phyloP scores from a whole-genome alignment of 2,113 vertebrate species.

The Pseudopodoces humilis region DNA sequence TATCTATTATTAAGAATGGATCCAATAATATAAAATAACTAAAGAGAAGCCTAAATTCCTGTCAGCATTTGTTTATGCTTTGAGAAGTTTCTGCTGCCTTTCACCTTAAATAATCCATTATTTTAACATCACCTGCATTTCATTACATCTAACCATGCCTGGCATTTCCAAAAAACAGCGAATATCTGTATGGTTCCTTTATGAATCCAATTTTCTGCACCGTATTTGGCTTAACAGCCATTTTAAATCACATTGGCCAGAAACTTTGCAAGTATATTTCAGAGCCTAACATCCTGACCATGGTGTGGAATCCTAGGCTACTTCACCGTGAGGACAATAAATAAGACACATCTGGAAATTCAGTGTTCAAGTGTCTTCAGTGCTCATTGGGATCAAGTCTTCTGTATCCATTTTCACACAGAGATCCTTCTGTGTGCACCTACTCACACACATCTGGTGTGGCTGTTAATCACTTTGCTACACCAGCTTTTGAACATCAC shows the following conservation, averaged over 20 bases:
- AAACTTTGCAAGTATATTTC: not conserved
- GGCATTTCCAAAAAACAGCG: not conserved
- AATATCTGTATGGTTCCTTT: slow-evolving; percentile 14
- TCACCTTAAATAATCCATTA: slow-evolving; percentile 49
- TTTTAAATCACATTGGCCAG: slow-evolving; percentile 36
- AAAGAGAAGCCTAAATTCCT: not conserved
- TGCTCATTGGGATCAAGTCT: not conserved
- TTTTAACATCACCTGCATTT: slow-evolving; percentile 42
- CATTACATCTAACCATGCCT: not conserved
- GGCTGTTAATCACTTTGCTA: not conserved
- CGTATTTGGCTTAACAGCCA: not conserved
- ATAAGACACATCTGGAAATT: not conserved
- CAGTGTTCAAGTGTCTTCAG: not conserved
- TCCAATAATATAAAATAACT: slow-evolving; percentile 11
- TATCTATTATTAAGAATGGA: slow-evolving; percentile 46
- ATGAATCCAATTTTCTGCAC: slow-evolving; percentile 49
- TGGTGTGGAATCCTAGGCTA: not conserved
- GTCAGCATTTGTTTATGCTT: not conserved
- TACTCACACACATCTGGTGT: not conserved
- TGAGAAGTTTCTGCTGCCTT: slow-evolving; percentile 5
- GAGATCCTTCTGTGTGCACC: not conserved
- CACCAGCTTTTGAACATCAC: not conserved
- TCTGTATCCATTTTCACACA: not conserved
- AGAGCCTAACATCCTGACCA: not conserved
- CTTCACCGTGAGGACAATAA: not conserved